Percentiles rank a stretch among this genome's conserved stretches.
Conservation (phyloP, 2,113 vertebrate genomes). For the Tupaia tana region DNA sequence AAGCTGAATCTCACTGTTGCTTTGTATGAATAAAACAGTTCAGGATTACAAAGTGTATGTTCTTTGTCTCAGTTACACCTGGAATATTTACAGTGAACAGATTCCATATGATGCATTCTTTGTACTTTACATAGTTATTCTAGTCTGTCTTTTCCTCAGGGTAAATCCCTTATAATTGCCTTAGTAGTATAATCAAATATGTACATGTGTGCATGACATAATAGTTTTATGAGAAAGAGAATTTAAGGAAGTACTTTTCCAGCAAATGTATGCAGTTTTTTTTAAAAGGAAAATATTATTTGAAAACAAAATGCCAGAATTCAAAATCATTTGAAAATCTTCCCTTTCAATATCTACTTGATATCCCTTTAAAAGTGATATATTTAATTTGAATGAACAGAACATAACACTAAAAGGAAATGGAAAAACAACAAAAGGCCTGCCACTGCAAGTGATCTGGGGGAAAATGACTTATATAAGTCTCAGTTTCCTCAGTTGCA, state of each 20-base stretch:
- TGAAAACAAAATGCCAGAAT: slow-evolving; percentile 24
- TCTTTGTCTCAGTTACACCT: slow-evolving; percentile 51
- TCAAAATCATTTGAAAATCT: slow-evolving; percentile 35
- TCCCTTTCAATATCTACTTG: background rate
- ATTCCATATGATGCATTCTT: slow-evolving; percentile 32
- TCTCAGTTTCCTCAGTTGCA: background rate
- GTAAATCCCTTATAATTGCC: background rate
- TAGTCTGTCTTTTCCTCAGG: slow-evolving; percentile 18
- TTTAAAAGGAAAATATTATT: background rate
- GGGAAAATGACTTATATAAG: background rate
- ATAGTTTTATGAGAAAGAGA: background rate
- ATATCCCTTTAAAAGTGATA: slow-evolving; percentile 10
- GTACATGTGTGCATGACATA: background rate
- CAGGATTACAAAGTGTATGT: background rate
- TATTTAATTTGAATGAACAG: slow-evolving; percentile 30
- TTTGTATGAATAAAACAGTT: slow-evolving; percentile 53
- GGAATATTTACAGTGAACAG: slow-evolving; percentile 44
- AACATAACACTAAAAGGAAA: slow-evolving; percentile 33
- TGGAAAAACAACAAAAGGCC: background rate
- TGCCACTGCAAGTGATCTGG: background rate
- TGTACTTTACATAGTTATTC: slow-evolving; percentile 41
- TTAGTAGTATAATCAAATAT: slow-evolving; percentile 20
- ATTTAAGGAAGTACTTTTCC: slow-evolving; percentile 44
- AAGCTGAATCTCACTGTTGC: slow-evolving; percentile 35
- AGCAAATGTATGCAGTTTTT: background rate